Evolutionary conservation across 1,140 invertebrate genomes (phyloP), one percentile per base, ranked within the genome.

Genomic region (Himalopsyche phryganea): DNA sequence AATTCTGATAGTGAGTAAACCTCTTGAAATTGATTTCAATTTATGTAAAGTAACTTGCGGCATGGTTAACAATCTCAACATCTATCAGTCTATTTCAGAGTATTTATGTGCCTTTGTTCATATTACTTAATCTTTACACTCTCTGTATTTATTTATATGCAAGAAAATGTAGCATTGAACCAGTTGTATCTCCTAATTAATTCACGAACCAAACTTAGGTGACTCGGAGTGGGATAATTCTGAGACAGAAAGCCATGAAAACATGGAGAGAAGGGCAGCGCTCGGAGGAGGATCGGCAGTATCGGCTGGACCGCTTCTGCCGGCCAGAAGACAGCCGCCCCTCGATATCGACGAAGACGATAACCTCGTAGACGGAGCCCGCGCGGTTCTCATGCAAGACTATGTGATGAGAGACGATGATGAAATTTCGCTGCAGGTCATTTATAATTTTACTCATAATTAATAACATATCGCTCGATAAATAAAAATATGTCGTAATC

Each of bases 221-320:
- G 83, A 85, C 60, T 74, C 82, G 6, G 84, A 86, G 66, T 85
- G 82, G 73, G 84, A 85, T 59, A 73, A 76, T 0, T 76, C 74
- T 4, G 81, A 82, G 62, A 57, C 61, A 6, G 77, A 75, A 4
- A 55, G 66, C 0, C 3, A 28, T 28, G 23, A 28, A 9, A 28
- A 28, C 9, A 9, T 3, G 23, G 23, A 28, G 65, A 69, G 76
- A 32, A 71, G 73, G 1, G 74, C 73, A 0, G 50, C 79, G 13
- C 71, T 73, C 0, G 69, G 71, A 7, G 72, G 74, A 41, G 44
- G 45, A 40, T 28, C 53, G 11, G 53, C 17, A 23, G 48, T 46
- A 9, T 9, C 51, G 9, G 51, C 44, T 20, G 71, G 36, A 1
- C 46, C 32, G 3, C 45, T 57, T n/a, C 4, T 49, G 23, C 42